phyloP scores from a whole-genome alignment of 2,888 invertebrate species.

The Aplocera efformata region DNA sequence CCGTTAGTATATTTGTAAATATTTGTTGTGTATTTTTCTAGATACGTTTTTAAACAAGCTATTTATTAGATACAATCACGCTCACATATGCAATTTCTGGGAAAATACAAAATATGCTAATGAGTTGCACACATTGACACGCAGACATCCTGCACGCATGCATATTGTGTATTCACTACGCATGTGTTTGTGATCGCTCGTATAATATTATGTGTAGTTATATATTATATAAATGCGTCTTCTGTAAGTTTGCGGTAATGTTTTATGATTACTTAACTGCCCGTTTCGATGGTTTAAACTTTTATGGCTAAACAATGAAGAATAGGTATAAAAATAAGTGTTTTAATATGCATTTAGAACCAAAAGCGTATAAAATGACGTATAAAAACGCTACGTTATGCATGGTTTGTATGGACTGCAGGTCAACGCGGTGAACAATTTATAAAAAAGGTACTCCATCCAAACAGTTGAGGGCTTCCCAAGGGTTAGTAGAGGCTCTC shows the following conservation, averaged over 20 bases:
- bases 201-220: slow-evolving; percentile 12
- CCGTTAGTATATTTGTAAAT: slow-evolving; percentile 23
- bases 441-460: no score
- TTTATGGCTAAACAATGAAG: no score
- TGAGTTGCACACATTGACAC: slow-evolving; percentile 24
- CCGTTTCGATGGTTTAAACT: not conserved
- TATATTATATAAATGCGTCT: slow-evolving; percentile 36
- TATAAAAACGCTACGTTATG: no score
- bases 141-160: slow-evolving; percentile 16
- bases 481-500: slow-evolving; percentile 11
- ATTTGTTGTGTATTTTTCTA: slow-evolving; percentile 16
- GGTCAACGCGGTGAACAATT: no score
- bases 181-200: slow-evolving; percentile 7
- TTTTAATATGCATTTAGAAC: no score
- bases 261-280: slow-evolving; percentile 8
- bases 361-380: no score
- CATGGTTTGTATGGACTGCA: no score
- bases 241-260: slow-evolving; percentile 37
- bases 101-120: slow-evolving; percentile 27
- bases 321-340: no score
- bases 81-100: slow-evolving; percentile 31
- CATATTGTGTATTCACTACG: no score
- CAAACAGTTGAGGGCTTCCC: no score
- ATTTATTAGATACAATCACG: not conserved
- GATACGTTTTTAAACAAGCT: slow-evolving; percentile 2